These are phyloP conservation scores for Cherax quadricarinatus DNA, from an alignment of 1,140 invertebrate genomes.

Conservation along the genomic window DNA sequence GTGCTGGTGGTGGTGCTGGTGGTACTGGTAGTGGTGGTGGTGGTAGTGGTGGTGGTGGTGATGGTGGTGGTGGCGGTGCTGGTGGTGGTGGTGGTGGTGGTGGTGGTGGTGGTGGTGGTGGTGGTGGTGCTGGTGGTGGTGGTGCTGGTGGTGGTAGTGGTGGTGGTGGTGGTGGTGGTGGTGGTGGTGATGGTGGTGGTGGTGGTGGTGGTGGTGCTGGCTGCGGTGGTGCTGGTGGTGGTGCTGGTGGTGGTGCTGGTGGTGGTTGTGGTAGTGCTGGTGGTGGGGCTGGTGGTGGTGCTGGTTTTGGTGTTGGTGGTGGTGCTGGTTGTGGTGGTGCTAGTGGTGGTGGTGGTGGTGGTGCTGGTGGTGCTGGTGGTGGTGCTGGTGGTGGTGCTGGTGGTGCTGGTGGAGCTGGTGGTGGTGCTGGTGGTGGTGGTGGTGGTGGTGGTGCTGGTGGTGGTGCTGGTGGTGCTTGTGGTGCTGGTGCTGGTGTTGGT, in stretches of 20 bases:
- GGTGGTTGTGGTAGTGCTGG: not conserved
- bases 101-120: not conserved
- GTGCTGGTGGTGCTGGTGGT: not conserved
- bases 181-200: slow-evolving; percentile 1
- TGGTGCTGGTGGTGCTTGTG: not conserved
- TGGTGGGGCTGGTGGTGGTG: not conserved
- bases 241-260: not conserved
- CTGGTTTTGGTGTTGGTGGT: not conserved
- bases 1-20: too few relatives aligned
- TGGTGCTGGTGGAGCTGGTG: not conserved
- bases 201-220: not conserved
- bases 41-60: not conserved
- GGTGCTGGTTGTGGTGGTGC: not conserved
- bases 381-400: not conserved
- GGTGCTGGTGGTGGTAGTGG: not conserved
- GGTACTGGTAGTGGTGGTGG: not conserved
- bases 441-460: not conserved
- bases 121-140: not conserved
- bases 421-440: not conserved
- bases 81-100: not conserved
- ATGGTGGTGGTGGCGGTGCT: not conserved
- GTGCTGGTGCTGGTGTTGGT: not conserved
- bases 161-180: not conserved
- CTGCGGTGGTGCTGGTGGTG: not conserved
- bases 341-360: not conserved